Conservation (phyloP, 2,113 vertebrate genomes). For the Trematocara marginatum region DNA sequence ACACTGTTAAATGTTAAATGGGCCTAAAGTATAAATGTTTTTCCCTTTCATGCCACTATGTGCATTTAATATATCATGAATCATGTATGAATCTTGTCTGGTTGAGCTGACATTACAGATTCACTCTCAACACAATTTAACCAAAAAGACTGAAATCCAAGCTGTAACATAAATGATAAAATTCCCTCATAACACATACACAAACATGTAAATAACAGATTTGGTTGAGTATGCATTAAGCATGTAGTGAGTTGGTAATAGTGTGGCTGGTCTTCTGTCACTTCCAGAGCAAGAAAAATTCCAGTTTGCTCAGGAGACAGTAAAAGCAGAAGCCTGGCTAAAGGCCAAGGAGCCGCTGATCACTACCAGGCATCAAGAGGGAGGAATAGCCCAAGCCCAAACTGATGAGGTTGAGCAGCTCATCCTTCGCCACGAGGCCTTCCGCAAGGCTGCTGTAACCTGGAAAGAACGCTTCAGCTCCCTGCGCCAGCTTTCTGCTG, state of each 20-base stretch:
- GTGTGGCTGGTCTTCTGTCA: constrained; percentile 6
- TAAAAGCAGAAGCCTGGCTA: constrained; percentile 84
- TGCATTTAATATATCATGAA: not conserved
- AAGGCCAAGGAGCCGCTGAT: constrained; percentile 84
- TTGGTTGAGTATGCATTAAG: not conserved
- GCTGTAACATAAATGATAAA: not conserved
- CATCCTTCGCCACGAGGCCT: constrained; percentile 90
- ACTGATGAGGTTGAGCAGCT: constrained; percentile 89
- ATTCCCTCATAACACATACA: not conserved
- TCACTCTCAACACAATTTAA: not conserved
- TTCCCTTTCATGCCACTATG: not conserved
- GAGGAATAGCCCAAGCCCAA: constrained; percentile 75
- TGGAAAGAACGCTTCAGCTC: constrained; percentile 91
- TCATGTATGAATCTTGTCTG: not conserved
- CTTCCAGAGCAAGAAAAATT: constrained; percentile 82
- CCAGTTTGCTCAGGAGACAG: constrained; percentile 81
- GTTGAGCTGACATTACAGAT: not conserved
- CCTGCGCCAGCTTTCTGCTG: constrained; percentile 83
- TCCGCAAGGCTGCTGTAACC: constrained; percentile 84
- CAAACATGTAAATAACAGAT: not conserved
- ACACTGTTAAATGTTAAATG: constrained; percentile 1
- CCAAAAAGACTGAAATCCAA: not conserved
- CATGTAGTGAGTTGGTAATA: not conserved
- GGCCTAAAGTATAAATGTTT: not conserved
- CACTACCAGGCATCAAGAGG: constrained; percentile 60